These are phyloP conservation scores for Hemaris fuciformis DNA, from an alignment of 2,888 invertebrate species.

Conservation along the genomic window DNA sequence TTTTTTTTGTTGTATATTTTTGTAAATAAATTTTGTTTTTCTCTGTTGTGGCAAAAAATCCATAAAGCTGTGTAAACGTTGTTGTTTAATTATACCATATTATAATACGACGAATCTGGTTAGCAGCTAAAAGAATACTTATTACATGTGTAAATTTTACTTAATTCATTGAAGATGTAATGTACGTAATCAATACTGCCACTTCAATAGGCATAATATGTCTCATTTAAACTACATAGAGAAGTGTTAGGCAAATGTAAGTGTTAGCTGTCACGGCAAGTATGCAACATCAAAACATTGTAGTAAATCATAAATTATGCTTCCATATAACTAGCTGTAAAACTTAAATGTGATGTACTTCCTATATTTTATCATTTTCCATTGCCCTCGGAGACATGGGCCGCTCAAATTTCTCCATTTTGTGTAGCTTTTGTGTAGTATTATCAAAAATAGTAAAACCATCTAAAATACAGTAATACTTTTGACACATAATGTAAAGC, in stretches of 20 bases:
- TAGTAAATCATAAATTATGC: constrained; percentile 14
- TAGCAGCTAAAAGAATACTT: not conserved
- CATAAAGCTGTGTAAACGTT: not conserved
- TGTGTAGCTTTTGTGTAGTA: not conserved
- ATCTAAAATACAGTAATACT: not conserved
- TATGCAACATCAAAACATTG: not conserved
- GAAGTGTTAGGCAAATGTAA: not conserved
- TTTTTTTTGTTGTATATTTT: constrained; percentile 56
- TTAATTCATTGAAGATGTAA: not conserved
- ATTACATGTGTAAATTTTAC: not conserved
- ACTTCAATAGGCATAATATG: not conserved
- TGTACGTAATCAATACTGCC: not conserved
- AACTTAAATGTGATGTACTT: constrained; percentile 7
- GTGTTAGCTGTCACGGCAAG: not conserved
- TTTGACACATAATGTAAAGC: not conserved
- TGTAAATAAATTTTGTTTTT: constrained; percentile 59
- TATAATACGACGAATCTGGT: not conserved
- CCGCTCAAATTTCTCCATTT: not conserved
- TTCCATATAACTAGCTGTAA: constrained; percentile 20
- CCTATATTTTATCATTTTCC: not conserved
- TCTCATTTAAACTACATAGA: not conserved
- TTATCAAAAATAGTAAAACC: not conserved
- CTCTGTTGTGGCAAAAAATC: constrained; percentile 19
- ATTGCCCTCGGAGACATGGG: not conserved
- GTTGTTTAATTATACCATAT: not conserved